Evolutionary conservation across 2,888 invertebrate genomes (phyloP).

Genomic region (Periphyllus acericola): DNA sequence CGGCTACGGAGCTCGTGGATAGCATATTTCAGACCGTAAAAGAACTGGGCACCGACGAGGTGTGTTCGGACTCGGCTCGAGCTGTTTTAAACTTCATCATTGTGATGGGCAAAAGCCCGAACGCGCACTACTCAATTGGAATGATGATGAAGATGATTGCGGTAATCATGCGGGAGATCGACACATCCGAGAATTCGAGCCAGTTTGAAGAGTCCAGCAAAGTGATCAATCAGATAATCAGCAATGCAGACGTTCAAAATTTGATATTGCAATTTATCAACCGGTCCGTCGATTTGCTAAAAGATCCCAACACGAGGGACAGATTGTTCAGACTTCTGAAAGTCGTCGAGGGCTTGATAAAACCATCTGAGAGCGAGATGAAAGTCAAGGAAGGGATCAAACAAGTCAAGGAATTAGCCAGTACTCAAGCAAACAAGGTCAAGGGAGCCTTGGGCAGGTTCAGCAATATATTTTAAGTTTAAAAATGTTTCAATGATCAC

Average conservation of each 20-base stretch:
- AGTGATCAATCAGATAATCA: background rate
- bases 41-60: background rate
- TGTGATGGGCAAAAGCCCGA: background rate
- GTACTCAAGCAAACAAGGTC: too few relatives aligned
- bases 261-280: background rate
- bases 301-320: background rate
- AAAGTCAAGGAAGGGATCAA: background rate
- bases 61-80: conserved; percentile 7
- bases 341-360: background rate
- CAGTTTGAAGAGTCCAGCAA: background rate
- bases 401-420: background rate
- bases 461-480: background rate
- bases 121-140: background rate
- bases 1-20: background rate
- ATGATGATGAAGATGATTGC: background rate
- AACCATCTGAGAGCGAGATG: background rate
- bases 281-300: background rate
- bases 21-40: background rate
- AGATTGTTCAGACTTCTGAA: background rate
- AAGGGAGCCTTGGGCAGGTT: background rate
- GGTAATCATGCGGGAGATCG: background rate
- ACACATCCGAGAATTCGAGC: background rate
- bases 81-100: rapidly evolving
- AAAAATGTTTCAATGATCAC: too few relatives aligned
- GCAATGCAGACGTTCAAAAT: background rate